phyloP scores from a whole-genome alignment of 2,888 invertebrate genomes.

The Tanypteryx hageni region DNA sequence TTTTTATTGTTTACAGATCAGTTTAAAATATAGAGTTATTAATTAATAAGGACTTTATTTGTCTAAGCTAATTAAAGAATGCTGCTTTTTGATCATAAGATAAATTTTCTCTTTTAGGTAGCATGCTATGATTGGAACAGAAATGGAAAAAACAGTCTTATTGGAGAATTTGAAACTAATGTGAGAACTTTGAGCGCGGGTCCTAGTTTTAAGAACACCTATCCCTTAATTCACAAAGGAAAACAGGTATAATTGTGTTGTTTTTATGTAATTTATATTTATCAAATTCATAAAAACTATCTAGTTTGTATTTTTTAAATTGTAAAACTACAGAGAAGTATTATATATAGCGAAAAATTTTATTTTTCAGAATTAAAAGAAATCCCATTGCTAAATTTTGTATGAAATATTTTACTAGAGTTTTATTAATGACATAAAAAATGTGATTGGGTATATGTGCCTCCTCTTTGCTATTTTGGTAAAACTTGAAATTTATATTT shows the following conservation, averaged over 20 bases:
- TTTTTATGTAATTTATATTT: background rate
- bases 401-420: too few relatives aligned
- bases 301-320: too few relatives aligned
- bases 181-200: slow-evolving; percentile 73
- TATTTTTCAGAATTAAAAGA: too few relatives aligned
- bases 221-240: slow-evolving; percentile 73
- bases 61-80: background rate
- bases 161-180: slow-evolving; percentile 75
- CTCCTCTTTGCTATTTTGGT: too few relatives aligned
- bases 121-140: slow-evolving; percentile 77
- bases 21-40: background rate
- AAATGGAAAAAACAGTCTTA: slow-evolving; percentile 75
- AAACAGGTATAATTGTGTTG: slow-evolving; percentile 68
- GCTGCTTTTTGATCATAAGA: background rate
- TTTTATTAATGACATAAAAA: too few relatives aligned
- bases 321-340: too few relatives aligned
- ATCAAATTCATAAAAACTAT: background rate
- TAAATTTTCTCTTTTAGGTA: background rate
- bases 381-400: too few relatives aligned
- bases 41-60: background rate
- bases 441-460: too few relatives aligned
- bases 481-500: too few relatives aligned
- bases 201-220: slow-evolving; percentile 72
- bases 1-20: background rate
- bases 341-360: too few relatives aligned